phyloP scores from a whole-genome alignment of 2,888 invertebrate genomes.

The Drosophila fungiperda region DNA sequence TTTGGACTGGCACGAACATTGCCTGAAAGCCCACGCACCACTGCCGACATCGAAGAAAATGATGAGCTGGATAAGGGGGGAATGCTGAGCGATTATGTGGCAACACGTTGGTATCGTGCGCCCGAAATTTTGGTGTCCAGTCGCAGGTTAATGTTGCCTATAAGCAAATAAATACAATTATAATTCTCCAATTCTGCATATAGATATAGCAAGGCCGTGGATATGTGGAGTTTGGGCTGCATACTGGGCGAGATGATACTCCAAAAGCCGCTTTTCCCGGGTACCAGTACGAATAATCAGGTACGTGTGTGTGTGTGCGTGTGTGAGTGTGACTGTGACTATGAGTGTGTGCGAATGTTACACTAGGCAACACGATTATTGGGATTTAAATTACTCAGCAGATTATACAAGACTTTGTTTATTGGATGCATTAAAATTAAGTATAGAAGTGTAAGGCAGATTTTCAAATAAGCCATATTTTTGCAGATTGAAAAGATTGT shows the following conservation, averaged over 20 bases:
- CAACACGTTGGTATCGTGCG: conserved; percentile 98
- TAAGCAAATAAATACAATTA: background rate
- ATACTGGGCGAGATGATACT: conserved; percentile 98
- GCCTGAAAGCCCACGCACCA: conserved; percentile 87
- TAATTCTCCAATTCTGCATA: background rate
- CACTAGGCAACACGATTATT: no score
- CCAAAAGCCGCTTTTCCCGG: conserved; percentile 97
- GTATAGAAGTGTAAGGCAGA: no score
- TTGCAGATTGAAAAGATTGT: conserved; percentile 84
- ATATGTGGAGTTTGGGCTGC: conserved; percentile 99
- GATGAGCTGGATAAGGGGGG: conserved; percentile 87
- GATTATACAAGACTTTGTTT: no score
- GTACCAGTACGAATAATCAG: conserved; percentile 98
- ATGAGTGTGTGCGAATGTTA: conserved; percentile 80
- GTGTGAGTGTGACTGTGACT: conserved; percentile 80
- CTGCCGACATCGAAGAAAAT: conserved; percentile 49
- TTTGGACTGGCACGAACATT: conserved; percentile 98
- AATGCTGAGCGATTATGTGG: conserved; percentile 97
- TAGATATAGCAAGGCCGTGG: conserved; percentile 98
- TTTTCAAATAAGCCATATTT: background rate
- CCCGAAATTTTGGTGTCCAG: conserved; percentile 98
- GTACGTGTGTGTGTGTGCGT: conserved; percentile 70
- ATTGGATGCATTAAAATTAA: no score
- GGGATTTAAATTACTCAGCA: no score
- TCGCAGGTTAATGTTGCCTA: conserved; percentile 88